A percentile compares a stretch with the other conserved stretches of the same genome.
These are phyloP conservation scores for Phrynosoma platyrhinos DNA, from an alignment of 2,113 vertebrate species.

Conservation along the genomic window DNA sequence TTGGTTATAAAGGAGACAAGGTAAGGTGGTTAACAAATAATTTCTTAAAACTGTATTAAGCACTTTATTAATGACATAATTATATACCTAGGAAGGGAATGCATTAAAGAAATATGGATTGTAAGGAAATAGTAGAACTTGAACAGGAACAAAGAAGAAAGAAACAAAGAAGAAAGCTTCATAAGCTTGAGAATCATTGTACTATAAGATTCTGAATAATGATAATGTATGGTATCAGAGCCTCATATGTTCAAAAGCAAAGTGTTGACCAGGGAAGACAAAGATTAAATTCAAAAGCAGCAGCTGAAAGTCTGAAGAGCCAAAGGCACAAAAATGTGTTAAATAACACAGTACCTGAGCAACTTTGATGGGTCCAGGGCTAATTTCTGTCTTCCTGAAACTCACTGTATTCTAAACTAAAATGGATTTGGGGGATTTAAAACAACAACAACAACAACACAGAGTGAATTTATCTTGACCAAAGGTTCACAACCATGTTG, in stretches of 20 bases:
- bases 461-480: no score
- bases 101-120: not conserved
- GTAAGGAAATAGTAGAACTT: not conserved
- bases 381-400: no score
- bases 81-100: not conserved
- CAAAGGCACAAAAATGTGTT: no score
- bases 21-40: conserved; percentile 68
- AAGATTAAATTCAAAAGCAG: not conserved
- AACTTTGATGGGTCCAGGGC: no score
- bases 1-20: conserved; percentile 88
- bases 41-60: conserved; percentile 1
- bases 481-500: no score
- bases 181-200: not conserved
- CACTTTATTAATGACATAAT: not conserved
- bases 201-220: not conserved
- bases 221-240: not conserved
- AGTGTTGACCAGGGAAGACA: not conserved
- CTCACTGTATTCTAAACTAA: no score
- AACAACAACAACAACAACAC: no score
- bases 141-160: not conserved
- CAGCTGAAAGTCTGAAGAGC: not conserved
- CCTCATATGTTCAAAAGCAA: not conserved
- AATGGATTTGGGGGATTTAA: no score
- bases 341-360: no score
- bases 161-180: not conserved